Percentiles rank a stretch among this genome's conserved stretches.
Evolutionary conservation across 1,140 invertebrate genomes (phyloP).

Genomic region (Drosophila tani): DNA sequence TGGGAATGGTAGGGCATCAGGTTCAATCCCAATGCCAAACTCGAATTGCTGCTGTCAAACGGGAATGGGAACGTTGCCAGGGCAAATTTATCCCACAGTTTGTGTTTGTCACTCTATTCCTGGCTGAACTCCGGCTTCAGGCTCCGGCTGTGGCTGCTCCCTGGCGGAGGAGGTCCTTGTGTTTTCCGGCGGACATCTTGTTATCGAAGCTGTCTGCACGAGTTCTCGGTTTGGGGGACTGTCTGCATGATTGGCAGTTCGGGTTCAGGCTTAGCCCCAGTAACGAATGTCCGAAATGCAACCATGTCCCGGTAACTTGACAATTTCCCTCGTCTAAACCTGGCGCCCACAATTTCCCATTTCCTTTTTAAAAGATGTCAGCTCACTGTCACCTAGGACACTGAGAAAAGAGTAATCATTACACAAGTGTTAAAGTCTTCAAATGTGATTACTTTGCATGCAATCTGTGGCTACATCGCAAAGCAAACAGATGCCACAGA

Average conservation of each 20-base stretch:
- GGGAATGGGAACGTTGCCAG: conserved; percentile 33
- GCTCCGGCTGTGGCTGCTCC: conserved; percentile 3
- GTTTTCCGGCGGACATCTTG: conserved; percentile 59
- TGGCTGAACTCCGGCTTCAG: conserved; percentile 21
- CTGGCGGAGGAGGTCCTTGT: conserved; percentile 20
- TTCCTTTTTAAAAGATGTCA: conserved; percentile 32
- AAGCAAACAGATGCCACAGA: not conserved
- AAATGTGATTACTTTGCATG: not conserved
- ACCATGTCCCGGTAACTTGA: conserved; percentile 42
- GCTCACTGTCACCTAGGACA: conserved; percentile 31
- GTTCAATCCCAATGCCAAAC: conserved; percentile 44
- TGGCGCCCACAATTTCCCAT: conserved; percentile 25
- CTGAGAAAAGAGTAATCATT: not conserved
- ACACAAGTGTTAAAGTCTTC: not conserved
- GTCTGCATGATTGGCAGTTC: conserved; percentile 73
- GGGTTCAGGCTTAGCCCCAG: conserved; percentile 54
- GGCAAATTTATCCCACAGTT: conserved; percentile 72
- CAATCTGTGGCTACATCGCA: not conserved
- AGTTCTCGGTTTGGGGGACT: conserved; percentile 14
- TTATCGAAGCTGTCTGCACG: conserved; percentile 67
- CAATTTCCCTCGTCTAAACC: conserved; percentile 39
- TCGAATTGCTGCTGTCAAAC: conserved; percentile 73
- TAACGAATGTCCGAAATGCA: conserved; percentile 45
- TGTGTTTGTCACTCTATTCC: conserved; percentile 75
- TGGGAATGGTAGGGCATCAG: conserved; percentile 11